Base-by-base conservation (phyloP, 2,113 vertebrate species). In the Anhinga anhinga region DNA sequence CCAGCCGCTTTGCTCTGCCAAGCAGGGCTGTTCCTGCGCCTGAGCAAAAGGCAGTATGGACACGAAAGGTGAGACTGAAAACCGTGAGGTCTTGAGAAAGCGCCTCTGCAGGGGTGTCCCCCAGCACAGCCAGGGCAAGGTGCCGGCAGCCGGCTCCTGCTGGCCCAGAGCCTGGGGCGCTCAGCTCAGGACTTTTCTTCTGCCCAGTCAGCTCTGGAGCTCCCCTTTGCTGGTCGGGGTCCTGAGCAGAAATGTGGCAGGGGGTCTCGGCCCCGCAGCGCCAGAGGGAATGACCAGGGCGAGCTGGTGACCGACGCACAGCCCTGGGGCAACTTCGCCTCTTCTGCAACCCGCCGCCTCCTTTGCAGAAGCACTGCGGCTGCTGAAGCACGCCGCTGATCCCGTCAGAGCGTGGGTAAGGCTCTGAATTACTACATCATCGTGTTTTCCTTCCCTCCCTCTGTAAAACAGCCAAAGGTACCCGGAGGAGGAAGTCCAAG, bases 251-350 rank as follows among this genome's bases (percentile, higher is more conserved):
- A 29, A 11, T 3, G 20, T 20, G 62, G 11, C 34, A 1, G 59
- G 20, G 23, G 66, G 36, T 27, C 30, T 71, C 1, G 1, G 25
- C 21, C 27, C 26, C 56, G 10, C 32, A 8, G 1, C 38, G 32
- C 58, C 27, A 3, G 73, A 1, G 58, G 18, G 50, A 19, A 2
- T 4, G 3, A 40, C n/a, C 5, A 10, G 32, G 67, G 11, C 7
- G 7, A 5, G 5, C 47, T 17, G 23, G 42, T 53, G 40, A 21
- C 30, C 4, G 2, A 55, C 2, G 4, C 36, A 2, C 1, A 7
- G 36, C 25, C 13, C 9, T 11, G 22, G 58, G 21, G 58, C n/a
- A 25, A 7, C 58, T 59, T 16, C 23, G 25, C 7, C 58, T 36
- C 58, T 26, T 61, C 58, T n/a, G 7, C 58, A 36, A 23, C 25